Evolutionary conservation across 2,797 vertebrate genomes (phyloP).

Genomic region (Cynodonichthys magdalenae): DNA sequence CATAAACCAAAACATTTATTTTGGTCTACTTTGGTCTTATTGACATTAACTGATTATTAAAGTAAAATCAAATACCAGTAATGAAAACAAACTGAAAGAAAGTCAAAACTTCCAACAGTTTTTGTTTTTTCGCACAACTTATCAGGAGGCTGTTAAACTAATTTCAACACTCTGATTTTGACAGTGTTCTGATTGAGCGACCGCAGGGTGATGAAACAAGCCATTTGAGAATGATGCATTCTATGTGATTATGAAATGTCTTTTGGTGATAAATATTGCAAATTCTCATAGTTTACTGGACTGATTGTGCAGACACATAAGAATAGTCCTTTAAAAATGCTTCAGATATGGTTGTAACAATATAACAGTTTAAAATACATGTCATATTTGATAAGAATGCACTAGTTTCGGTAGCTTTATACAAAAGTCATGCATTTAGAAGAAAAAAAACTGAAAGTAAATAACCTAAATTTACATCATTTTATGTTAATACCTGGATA

Average conservation of each 20-base stretch:
- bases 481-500: not conserved
- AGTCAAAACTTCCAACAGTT: no score
- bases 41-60: no score
- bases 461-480: no score
- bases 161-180: conserved; percentile 1
- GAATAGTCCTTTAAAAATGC: not conserved
- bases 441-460: no score
- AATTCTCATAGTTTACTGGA: conserved; percentile 6
- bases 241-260: conserved; percentile 3
- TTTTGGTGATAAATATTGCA: conserved; percentile 2
- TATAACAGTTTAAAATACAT: not conserved
- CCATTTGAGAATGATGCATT: not conserved
- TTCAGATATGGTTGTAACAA: not conserved
- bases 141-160: not conserved
- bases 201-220: conserved; percentile 1
- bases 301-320: not conserved
- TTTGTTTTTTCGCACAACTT: no score
- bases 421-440: no score
- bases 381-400: not conserved
- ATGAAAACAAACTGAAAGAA: no score
- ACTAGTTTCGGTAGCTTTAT: no score
- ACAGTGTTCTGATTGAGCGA: not conserved
- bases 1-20: not conserved
- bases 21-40: no score
- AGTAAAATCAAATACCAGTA: no score